Evolutionary conservation across 2,888 invertebrate species (phyloP).

Genomic region (Eutolmus rufibarbis): DNA sequence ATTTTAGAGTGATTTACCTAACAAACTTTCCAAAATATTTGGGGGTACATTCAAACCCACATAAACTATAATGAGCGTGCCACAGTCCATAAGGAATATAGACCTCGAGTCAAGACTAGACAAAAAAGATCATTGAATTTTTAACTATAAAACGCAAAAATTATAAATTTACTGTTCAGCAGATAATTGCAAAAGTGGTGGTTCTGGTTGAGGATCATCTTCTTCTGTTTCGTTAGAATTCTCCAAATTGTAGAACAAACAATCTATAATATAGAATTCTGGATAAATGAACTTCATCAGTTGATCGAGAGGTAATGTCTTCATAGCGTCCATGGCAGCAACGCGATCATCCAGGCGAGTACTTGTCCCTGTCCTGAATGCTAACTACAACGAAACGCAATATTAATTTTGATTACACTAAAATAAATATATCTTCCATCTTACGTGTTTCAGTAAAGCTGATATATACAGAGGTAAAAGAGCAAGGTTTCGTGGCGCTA

Average conservation of each 20-base stretch:
- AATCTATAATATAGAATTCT: slow-evolving; percentile 87
- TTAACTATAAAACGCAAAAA: background rate
- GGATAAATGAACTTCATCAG: slow-evolving; percentile 90
- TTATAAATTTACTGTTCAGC: slow-evolving; percentile 70
- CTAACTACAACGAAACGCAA: slow-evolving; percentile 67
- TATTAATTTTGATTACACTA: background rate
- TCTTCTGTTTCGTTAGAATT: slow-evolving; percentile 57
- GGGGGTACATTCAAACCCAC: slow-evolving; percentile 81
- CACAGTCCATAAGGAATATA: slow-evolving; percentile 90
- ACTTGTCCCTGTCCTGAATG: slow-evolving; percentile 87
- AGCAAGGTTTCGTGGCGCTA: slow-evolving; percentile 79
- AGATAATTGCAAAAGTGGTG: slow-evolving; percentile 84
- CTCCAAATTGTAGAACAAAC: slow-evolving; percentile 66
- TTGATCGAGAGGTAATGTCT: slow-evolving; percentile 80
- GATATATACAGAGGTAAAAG: slow-evolving; percentile 88
- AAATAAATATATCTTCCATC: slow-evolving; percentile 53
- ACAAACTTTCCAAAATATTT: slow-evolving; percentile 76
- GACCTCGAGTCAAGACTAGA: slow-evolving; percentile 80
- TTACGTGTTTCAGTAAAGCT: slow-evolving; percentile 85
- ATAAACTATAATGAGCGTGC: slow-evolving; percentile 81
- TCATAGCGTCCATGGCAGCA: slow-evolving; percentile 92
- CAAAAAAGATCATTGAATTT: slow-evolving; percentile 15
- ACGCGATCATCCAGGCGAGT: slow-evolving; percentile 93
- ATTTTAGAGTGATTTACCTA: slow-evolving; percentile 60
- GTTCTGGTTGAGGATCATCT: slow-evolving; percentile 66